These are phyloP conservation scores for Aphidius gifuensis DNA, from an alignment of 1,140 invertebrate genomes.

Conservation along the genomic window DNA sequence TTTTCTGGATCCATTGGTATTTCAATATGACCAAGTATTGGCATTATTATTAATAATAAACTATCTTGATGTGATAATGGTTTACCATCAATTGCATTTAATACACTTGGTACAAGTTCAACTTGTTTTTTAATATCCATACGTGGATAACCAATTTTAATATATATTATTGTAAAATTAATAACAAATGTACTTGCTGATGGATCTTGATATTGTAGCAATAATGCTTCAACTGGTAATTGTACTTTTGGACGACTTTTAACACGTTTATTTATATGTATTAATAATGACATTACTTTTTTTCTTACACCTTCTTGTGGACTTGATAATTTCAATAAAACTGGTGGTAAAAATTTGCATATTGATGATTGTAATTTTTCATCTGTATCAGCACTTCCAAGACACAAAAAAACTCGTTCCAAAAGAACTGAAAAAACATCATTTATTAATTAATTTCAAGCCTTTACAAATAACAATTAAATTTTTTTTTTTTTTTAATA, in stretches of 20 bases:
- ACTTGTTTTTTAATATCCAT: slow-evolving; percentile 73
- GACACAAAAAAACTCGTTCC: slow-evolving; percentile 83
- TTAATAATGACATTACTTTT: slow-evolving; percentile 90
- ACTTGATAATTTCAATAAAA: slow-evolving; percentile 83
- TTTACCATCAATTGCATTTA: slow-evolving; percentile 78
- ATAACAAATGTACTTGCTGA: slow-evolving; percentile 77
- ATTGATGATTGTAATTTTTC: slow-evolving; percentile 81
- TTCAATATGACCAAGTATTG: slow-evolving; percentile 71
- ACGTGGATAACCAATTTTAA: slow-evolving; percentile 86
- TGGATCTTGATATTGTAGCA: slow-evolving; percentile 79
- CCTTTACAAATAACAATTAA: slow-evolving; percentile 1
- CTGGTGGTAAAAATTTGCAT: slow-evolving; percentile 83
- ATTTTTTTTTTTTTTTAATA: slow-evolving; percentile 28
- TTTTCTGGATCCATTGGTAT: slow-evolving; percentile 65
- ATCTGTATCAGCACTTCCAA: slow-evolving; percentile 85
- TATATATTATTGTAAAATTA: slow-evolving; percentile 94
- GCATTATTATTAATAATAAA: slow-evolving; percentile 76
- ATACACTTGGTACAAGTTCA: slow-evolving; percentile 70
- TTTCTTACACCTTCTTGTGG: slow-evolving; percentile 79
- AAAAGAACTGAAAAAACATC: slow-evolving; percentile 61
- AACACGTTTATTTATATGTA: slow-evolving; percentile 87
- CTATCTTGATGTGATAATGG: slow-evolving; percentile 83
- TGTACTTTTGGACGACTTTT: slow-evolving; percentile 81
- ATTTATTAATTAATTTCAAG: background rate
- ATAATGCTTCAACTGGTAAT: slow-evolving; percentile 79